phyloP scores from a whole-genome alignment of 2,888 invertebrate species.

The Timema cristinae region DNA sequence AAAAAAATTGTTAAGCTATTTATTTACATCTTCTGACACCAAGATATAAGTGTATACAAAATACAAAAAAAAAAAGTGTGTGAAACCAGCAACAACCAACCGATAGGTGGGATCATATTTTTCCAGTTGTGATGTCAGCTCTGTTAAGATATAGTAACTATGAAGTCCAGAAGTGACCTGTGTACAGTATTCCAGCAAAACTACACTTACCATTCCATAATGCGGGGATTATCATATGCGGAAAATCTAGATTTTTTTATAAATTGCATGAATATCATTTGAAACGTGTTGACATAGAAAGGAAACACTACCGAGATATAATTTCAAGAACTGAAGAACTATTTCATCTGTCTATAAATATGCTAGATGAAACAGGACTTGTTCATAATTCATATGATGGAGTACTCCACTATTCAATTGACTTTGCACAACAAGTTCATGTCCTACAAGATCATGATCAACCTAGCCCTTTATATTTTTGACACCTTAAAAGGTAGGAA shows the following conservation, averaged over 20 bases:
- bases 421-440: constrained; percentile 5
- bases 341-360: not conserved
- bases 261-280: not conserved
- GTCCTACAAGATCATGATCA: not conserved
- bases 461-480: not conserved
- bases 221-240: not conserved
- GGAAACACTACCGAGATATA: not conserved
- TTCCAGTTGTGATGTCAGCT: too few species aligned
- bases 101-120: too few species aligned
- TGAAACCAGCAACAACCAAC: too few species aligned
- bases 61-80: too few species aligned
- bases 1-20: not conserved
- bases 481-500: not conserved
- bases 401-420: not conserved
- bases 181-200: not conserved
- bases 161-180: not conserved
- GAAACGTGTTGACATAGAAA: not conserved
- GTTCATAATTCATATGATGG: not conserved
- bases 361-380: not conserved
- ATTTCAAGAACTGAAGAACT: not conserved
- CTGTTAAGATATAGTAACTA: not conserved
- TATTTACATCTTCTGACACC: not conserved
- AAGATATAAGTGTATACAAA: not conserved
- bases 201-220: not conserved
- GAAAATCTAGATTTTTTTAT: not conserved